Percentiles rank a stretch among this genome's conserved stretches.
These are phyloP conservation scores for Eudyptes chrysolophus DNA, from an alignment of 2,113 vertebrate species.

Conservation along the genomic window DNA sequence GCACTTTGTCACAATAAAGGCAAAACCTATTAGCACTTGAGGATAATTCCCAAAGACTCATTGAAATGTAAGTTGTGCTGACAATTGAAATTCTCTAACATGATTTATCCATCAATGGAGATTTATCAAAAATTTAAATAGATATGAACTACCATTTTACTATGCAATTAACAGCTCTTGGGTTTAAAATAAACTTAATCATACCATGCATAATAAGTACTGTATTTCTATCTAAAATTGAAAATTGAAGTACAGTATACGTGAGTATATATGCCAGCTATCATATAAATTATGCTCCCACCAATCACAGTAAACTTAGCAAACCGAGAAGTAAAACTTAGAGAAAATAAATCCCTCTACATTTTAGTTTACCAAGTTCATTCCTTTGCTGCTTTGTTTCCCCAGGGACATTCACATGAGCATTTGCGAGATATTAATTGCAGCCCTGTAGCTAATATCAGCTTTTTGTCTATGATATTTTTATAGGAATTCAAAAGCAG, in stretches of 20 bases:
- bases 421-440: not conserved
- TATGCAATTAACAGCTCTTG: not conserved
- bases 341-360: not conserved
- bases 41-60: not conserved
- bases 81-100: slow-evolving; percentile 11
- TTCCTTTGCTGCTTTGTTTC: not conserved
- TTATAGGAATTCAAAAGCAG: not conserved
- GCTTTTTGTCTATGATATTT: not conserved
- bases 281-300: not conserved
- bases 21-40: not conserved
- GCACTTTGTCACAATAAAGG: not conserved
- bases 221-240: not conserved
- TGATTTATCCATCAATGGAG: not conserved
- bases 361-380: not conserved
- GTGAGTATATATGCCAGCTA: not conserved
- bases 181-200: not conserved
- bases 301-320: not conserved
- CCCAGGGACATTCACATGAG: not conserved
- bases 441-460: not conserved
- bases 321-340: not conserved
- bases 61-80: not conserved
- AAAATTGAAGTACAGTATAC: not conserved
- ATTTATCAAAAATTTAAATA: slow-evolving; percentile 28
- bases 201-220: not conserved
- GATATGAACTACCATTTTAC: slow-evolving; percentile 16